Evolutionary conservation across 2,888 invertebrate species (phyloP), one percentile per base, ranked within the genome.

Genomic region (Epiblema foenella): DNA sequence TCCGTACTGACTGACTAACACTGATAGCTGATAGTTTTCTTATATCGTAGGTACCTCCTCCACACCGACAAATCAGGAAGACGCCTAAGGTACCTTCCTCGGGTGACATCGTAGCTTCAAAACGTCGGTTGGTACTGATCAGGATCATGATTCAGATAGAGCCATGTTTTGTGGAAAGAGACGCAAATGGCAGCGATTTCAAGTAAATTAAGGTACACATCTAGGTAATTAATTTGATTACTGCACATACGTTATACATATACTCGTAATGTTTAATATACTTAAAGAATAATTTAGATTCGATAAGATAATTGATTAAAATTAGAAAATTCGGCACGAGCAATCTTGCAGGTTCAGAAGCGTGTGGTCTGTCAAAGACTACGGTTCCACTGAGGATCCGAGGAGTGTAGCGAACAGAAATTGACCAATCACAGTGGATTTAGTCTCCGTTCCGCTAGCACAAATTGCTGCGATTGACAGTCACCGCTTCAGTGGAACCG

Each of bases 251-350:
- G 5, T 46, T 1, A n/a, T 46, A 33, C 20, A 58, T 57, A 24
- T 29, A n/a, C n/a, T n/a, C n/a, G n/a, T n/a, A 64, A 39, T 42
- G 33, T n/a, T 57, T n/a, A 29, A 17, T 46, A 54, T 29, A 17
- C n/a, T n/a, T n/a, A 46, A 56, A 18, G 29, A 5, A 52, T 29
- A 29, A 54, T 49, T 33, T 33, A n/a, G 65, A 65, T 69, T 64
- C 37, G 33, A 59, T 69, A 54, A 56, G 56, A 68, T 65, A 59
- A 54, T 29, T 9, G 29, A 69, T 54, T 70, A 33, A 58, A 51
- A 65, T 65, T 42, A 65, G 59, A 58, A 58, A 65, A 15, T 52
- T 29, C 20, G 39, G 39, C 39, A 54, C 52, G 65, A 65, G 59
- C 65, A 54, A 59, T 65, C 42, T 51, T 42, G 59, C 65, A 17